Percentiles rank a stretch among this genome's conserved stretches.
These are phyloP conservation scores for Cichlasoma orientale DNA, from an alignment of 2,797 vertebrate genomes.

Conservation along the genomic window DNA sequence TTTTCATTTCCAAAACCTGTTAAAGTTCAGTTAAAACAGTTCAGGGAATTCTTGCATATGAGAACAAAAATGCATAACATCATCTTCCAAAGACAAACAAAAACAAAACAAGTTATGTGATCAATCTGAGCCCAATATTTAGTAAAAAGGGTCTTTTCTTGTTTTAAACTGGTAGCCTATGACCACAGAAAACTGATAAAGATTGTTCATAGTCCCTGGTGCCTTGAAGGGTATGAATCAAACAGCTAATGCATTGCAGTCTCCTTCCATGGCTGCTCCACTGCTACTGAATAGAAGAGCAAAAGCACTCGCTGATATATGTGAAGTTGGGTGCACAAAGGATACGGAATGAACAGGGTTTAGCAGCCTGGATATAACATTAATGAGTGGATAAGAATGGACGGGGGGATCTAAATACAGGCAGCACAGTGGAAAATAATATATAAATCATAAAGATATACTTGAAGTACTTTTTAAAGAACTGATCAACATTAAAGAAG, in stretches of 20 bases:
- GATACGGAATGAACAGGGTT: background rate
- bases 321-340: background rate
- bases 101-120: no score
- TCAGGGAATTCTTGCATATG: background rate
- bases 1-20: background rate
- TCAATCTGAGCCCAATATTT: background rate
- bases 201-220: fast-evolving
- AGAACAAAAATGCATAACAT: background rate
- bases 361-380: background rate
- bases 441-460: background rate
- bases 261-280: background rate
- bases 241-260: background rate
- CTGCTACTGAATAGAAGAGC: background rate
- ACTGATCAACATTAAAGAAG: background rate
- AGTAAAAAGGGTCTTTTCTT: background rate
- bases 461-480: background rate
- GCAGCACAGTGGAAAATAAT: background rate
- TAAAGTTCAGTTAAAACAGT: background rate
- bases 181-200: background rate
- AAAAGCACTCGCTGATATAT: background rate
- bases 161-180: background rate
- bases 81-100: no score
- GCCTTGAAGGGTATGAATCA: background rate
- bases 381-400: background rate
- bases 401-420: background rate